A percentile compares a stretch with the other conserved stretches of the same genome.
These are phyloP conservation scores for Copsychus sechellarum DNA, from an alignment of 2,113 vertebrate species.

Conservation along the genomic window DNA sequence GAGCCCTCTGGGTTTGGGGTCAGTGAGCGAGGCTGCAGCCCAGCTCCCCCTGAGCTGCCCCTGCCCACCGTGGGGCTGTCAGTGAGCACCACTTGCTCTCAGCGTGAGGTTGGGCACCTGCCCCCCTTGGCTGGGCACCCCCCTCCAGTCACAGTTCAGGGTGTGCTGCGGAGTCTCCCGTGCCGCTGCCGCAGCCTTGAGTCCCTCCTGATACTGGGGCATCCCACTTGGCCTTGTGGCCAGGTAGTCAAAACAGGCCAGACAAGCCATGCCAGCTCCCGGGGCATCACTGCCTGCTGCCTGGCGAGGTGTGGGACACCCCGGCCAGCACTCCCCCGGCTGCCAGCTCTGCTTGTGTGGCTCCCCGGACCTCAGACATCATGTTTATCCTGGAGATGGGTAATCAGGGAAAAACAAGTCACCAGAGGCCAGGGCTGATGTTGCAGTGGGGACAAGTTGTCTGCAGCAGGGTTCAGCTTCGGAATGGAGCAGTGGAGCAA, in stretches of 20 bases:
- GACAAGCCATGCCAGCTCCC: not conserved
- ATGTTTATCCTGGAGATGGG: not conserved
- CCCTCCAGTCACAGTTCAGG: not conserved
- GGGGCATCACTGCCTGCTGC: not conserved
- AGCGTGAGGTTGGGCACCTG: fast-evolving
- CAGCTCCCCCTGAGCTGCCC: not conserved
- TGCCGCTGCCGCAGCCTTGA: slow-evolving; percentile 42
- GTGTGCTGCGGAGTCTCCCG: not conserved
- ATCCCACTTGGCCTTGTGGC: slow-evolving; percentile 47
- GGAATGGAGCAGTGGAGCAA: not conserved
- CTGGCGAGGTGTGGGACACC: not conserved
- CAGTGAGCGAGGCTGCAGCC: not conserved
- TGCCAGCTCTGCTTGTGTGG: not conserved
- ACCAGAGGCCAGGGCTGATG: not conserved
- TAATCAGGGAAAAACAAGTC: slow-evolving; percentile 24
- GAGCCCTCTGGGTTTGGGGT: not conserved
- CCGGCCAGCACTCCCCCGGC: not conserved
- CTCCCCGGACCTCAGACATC: not conserved
- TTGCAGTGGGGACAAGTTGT: not conserved
- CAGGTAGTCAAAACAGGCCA: slow-evolving; percentile 56
- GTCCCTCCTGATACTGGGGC: slow-evolving; percentile 19
- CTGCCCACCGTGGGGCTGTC: fast-evolving
- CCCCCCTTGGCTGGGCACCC: not conserved
- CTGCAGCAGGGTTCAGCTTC: not conserved
- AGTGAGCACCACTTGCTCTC: fast-evolving